Evolutionary conservation across 2,797 vertebrate species (phyloP), one percentile per base, ranked within the genome.

Genomic region (Scolopax bukidnonensis): DNA sequence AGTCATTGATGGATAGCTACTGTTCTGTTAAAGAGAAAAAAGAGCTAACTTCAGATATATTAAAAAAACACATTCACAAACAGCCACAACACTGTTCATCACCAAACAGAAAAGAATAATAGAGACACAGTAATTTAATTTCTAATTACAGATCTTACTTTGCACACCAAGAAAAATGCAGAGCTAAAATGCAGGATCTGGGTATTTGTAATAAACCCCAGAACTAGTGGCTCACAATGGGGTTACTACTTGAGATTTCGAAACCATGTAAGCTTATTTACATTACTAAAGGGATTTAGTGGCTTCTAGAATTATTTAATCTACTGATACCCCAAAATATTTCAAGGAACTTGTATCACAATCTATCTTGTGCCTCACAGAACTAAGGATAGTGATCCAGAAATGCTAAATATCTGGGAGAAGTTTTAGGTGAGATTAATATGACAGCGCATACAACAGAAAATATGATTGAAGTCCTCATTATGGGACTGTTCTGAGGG

Each of bases 1-100:
- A 40, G 98, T 99, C 98, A 99, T 99, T 97, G 99, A 99, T 97
- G 99, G 99, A 97, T 99, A 99, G 97, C 98, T 99, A 98, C 98
- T 99, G 97, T 98, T 99, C 99, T 99, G 98, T 56, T 92, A 91
- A 96, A 93, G 90, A 91, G 19, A 16, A 45, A 91, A 25, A 25
- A 89, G 84, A 51, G 23, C 64, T 68, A 75, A 91, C 88, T 90
- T 96, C 85, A 96, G 64, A 84, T 76, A 61, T 43, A 36, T 36
- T 36, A 36, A 41, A 41, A 41, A 5, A 0, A 0, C 11, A 7
- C 16, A 38, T 61, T 75, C 64, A 75, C 17, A 79, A 77, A 68
- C 0, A 87, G 40, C 18, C 57, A 82, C 47, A 91, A 59, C 12
- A 57, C 32, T 53, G 21, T 40, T 70, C 23, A 71, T 32, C 15